Evolutionary conservation across 2,888 invertebrate genomes (phyloP).

Genomic region (Ernsta delagoae): DNA sequence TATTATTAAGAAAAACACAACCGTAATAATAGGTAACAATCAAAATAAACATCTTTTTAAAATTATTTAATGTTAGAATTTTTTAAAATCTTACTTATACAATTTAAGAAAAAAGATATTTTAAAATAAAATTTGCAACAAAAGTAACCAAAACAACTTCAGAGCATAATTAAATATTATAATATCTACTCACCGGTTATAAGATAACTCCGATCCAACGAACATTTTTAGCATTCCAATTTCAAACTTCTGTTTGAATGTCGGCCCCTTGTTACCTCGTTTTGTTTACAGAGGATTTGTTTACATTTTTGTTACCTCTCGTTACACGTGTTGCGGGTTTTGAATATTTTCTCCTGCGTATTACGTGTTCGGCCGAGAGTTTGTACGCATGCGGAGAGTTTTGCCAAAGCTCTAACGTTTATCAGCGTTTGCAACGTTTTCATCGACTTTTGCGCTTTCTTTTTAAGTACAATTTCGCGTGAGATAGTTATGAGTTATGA

Average conservation of each 20-base stretch:
- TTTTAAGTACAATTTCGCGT: slow-evolving; percentile 21
- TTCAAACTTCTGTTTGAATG: slow-evolving; percentile 13
- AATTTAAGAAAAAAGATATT: no score
- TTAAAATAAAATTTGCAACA: no score
- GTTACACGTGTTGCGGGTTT: slow-evolving; percentile 26
- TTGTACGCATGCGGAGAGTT: slow-evolving; percentile 61
- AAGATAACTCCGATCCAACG: neutral
- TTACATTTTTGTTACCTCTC: slow-evolving; percentile 21
- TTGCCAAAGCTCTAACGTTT: slow-evolving; percentile 56
- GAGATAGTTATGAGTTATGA: neutral
- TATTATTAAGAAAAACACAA: no score
- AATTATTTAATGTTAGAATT: no score
- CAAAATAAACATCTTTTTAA: no score
- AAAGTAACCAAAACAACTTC: neutral
- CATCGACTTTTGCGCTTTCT: slow-evolving; percentile 60
- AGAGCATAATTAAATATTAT: no score
- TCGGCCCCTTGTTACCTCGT: neutral
- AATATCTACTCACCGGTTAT: slow-evolving; percentile 8
- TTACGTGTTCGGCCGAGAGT: slow-evolving; percentile 45
- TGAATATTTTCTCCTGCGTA: slow-evolving; percentile 46
- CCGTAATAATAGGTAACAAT: no score
- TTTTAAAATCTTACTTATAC: no score
- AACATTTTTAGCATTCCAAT: neutral
- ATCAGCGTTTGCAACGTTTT: slow-evolving; percentile 62
- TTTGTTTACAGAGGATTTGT: slow-evolving; percentile 23